Percentiles rank a stretch among this genome's conserved stretches.
Evolutionary conservation across 2,888 invertebrate genomes (phyloP).

Genomic region (Nephrotoma flavescens): DNA sequence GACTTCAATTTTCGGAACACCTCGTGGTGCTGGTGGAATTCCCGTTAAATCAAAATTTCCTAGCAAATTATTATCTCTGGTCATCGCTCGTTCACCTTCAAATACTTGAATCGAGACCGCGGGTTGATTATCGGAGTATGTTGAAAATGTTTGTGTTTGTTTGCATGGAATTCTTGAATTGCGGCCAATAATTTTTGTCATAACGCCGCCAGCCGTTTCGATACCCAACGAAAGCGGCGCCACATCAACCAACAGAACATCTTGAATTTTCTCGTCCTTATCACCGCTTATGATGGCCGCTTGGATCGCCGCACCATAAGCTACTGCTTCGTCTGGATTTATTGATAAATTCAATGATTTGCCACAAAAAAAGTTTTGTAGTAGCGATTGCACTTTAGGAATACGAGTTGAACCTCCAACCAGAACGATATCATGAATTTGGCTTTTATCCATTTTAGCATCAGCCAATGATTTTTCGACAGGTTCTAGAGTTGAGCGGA

Average conservation of each 20-base stretch:
- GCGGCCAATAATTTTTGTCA: constrained; percentile 60
- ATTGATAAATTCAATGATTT: constrained; percentile 58
- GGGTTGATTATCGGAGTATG: constrained; percentile 67
- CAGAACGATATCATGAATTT: constrained; percentile 64
- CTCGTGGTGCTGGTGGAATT: constrained; percentile 87
- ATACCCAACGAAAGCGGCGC: constrained; percentile 56
- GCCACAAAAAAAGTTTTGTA: constrained; percentile 61
- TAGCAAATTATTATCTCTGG: constrained; percentile 86
- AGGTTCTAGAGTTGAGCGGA: constrained; percentile 56
- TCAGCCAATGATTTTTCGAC: constrained; percentile 66
- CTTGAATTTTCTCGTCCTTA: constrained; percentile 57
- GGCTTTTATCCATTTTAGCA: constrained; percentile 60
- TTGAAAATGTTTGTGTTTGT: constrained; percentile 59
- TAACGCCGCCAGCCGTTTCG: constrained; percentile 72
- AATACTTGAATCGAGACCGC: constrained; percentile 59
- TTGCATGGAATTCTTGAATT: constrained; percentile 58
- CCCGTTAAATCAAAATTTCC: constrained; percentile 96
- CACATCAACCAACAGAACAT: constrained; percentile 53
- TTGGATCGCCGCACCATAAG: constrained; percentile 62
- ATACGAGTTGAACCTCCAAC: constrained; percentile 72
- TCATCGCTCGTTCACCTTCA: constrained; percentile 79
- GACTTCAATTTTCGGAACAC: constrained; percentile 78
- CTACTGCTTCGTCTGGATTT: constrained; percentile 70
- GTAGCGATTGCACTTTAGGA: constrained; percentile 58
- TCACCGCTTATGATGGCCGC: constrained; percentile 57